These are phyloP conservation scores for Drosophila prolongata DNA, from an alignment of 2,888 invertebrate species.

Conservation along the genomic window DNA sequence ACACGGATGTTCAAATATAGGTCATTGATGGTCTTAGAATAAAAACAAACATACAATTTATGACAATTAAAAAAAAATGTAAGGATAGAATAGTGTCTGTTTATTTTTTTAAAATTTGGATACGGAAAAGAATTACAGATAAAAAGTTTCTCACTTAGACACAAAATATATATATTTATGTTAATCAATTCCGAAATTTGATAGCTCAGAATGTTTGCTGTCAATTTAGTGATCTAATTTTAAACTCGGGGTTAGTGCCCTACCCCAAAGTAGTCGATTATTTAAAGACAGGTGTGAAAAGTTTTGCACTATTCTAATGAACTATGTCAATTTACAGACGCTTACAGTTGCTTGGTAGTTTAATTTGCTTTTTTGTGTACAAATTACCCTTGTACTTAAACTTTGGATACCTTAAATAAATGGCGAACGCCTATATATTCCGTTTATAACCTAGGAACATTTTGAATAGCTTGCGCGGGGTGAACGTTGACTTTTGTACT, in stretches of 20 bases:
- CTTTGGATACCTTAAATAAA: conserved; percentile 23
- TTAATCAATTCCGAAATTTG: too few relatives aligned
- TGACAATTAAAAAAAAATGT: not conserved
- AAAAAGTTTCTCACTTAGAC: too few relatives aligned
- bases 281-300: not conserved
- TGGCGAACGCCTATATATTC: not conserved
- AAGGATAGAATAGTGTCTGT: too few relatives aligned
- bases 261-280: not conserved
- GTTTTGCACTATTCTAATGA: not conserved
- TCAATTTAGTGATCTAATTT: not conserved
- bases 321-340: conserved; percentile 3
- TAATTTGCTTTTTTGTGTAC: conserved; percentile 2
- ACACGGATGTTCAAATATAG: conserved; percentile 10
- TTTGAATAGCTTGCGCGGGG: conserved; percentile 51
- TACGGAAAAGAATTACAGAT: too few relatives aligned
- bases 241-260: conserved; percentile 1
- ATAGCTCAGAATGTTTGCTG: too few relatives aligned
- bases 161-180: too few relatives aligned
- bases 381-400: conserved; percentile 4
- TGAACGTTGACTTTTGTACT: conserved; percentile 72
- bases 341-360: not conserved
- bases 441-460: conserved; percentile 8
- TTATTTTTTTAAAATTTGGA: too few relatives aligned
- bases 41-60: not conserved
- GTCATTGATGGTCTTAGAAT: not conserved